phyloP scores from a whole-genome alignment of 2,888 invertebrate species.

The Drosophila pegasa region DNA sequence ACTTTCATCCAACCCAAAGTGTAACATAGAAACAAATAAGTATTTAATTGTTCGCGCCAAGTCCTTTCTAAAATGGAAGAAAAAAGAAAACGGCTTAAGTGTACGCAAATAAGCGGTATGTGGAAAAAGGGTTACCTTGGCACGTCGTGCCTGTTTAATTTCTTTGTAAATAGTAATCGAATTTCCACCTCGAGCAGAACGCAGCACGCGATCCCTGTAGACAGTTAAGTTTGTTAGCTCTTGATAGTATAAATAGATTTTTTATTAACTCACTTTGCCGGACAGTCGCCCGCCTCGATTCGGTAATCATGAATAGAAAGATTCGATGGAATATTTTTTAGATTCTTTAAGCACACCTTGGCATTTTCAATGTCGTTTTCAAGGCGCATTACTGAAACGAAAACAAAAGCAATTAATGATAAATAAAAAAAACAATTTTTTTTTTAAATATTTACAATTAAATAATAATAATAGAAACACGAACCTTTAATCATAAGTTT shows the following conservation, averaged over 20 bases:
- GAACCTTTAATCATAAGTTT: slow-evolving; percentile 80
- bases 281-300: slow-evolving; percentile 45
- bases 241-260: no score
- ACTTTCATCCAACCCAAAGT: slow-evolving; percentile 20
- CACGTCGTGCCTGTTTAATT: slow-evolving; percentile 35
- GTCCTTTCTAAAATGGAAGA: slow-evolving; percentile 22
- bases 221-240: not conserved
- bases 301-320: slow-evolving; percentile 53
- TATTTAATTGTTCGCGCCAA: not conserved
- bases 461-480: not conserved
- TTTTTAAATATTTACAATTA: not conserved
- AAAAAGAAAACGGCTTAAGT: not conserved
- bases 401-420: not conserved
- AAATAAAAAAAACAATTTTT: no score
- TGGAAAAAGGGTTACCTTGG: slow-evolving; percentile 21
- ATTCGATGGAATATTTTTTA: slow-evolving; percentile 65
- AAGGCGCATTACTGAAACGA: slow-evolving; percentile 71
- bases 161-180: slow-evolving; percentile 36
- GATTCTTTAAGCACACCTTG: slow-evolving; percentile 69
- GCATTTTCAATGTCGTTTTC: slow-evolving; percentile 81
- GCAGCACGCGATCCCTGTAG: slow-evolving; percentile 25
- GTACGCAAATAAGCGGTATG: no score
- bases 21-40: slow-evolving; percentile 9
- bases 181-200: slow-evolving; percentile 25
- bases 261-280: slow-evolving; percentile 31